Evolutionary conservation across 1,140 invertebrate species (phyloP).

Genomic region (Diabrotica virgifera): DNA sequence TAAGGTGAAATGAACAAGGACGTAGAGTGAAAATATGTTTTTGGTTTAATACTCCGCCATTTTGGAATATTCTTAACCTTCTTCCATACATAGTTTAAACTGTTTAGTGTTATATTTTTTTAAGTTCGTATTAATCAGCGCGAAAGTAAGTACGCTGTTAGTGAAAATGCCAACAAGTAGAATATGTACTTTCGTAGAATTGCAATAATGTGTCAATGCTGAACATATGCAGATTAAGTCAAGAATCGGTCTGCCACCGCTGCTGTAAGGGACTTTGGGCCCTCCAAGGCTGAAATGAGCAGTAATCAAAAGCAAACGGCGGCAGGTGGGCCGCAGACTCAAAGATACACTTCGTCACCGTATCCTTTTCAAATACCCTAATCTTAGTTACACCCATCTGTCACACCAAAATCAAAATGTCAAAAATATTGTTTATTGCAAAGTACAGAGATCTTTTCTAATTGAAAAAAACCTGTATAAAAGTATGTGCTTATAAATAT

Average conservation of each 20-base stretch:
- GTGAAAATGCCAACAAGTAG: constrained; percentile 27
- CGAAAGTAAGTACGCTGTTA: constrained; percentile 20
- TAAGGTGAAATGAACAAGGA: constrained; percentile 15
- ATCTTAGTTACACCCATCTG: constrained; percentile 43
- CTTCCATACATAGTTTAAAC: constrained; percentile 30
- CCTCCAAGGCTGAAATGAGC: constrained; percentile 43
- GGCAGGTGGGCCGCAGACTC: constrained; percentile 41
- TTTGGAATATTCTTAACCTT: constrained; percentile 49
- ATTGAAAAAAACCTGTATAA: too few species aligned
- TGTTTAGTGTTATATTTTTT: constrained; percentile 19
- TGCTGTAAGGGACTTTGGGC: constrained; percentile 41
- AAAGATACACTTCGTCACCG: constrained; percentile 37
- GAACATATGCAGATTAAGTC: constrained; percentile 44
- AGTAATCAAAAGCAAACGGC: constrained; percentile 47
- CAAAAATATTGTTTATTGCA: constrained; percentile 10
- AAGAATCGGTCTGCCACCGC: constrained; percentile 40
- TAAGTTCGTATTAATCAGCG: constrained; percentile 28
- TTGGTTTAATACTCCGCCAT: constrained; percentile 49
- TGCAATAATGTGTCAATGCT: constrained; percentile 38
- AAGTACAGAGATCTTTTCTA: too few species aligned
- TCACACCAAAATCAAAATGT: constrained; percentile 34
- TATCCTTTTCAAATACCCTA: constrained; percentile 42
- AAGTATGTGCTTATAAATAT: too few species aligned
- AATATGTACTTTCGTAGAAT: constrained; percentile 26
- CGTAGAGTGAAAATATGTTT: constrained; percentile 41